phyloP scores from a whole-genome alignment of 2,113 vertebrate genomes.

The Panthera leo region DNA sequence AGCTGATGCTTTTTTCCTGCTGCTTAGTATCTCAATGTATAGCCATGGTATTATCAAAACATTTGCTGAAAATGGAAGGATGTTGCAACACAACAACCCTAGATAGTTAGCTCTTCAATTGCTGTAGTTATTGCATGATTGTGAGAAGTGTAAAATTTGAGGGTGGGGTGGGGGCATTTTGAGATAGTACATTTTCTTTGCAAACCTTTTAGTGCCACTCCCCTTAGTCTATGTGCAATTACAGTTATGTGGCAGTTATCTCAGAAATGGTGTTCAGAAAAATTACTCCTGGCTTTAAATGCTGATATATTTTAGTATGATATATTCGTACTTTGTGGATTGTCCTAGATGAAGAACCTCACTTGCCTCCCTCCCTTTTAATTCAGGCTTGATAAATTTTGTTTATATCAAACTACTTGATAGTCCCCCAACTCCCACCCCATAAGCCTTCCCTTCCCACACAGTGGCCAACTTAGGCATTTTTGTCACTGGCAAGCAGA shows the following conservation, averaged over 20 bases:
- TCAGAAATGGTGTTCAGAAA: neutral
- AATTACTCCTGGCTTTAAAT: constrained; percentile 6
- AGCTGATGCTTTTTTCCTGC: constrained; percentile 31
- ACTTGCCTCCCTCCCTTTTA: neutral
- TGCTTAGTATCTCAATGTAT: neutral
- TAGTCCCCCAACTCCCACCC: neutral
- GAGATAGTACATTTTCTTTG: neutral
- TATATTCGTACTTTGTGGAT: neutral
- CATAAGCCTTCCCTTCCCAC: neutral
- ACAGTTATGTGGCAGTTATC: neutral
- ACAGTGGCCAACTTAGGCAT: neutral
- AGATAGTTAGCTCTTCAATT: neutral
- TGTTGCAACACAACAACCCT: neutral
- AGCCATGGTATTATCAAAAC: neutral
- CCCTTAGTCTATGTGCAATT: neutral
- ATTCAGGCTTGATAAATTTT: neutral
- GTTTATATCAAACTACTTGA: neutral
- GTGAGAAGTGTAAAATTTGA: neutral
- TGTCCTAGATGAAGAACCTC: constrained; percentile 13
- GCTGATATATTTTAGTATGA: neutral
- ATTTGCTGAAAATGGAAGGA: constrained; percentile 2
- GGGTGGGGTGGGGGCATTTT: no score
- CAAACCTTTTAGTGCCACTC: neutral
- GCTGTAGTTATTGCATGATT: neutral
- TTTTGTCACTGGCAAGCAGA: neutral